phyloP scores from a whole-genome alignment of 2,113 vertebrate species.

The Lophotis ruficrista region DNA sequence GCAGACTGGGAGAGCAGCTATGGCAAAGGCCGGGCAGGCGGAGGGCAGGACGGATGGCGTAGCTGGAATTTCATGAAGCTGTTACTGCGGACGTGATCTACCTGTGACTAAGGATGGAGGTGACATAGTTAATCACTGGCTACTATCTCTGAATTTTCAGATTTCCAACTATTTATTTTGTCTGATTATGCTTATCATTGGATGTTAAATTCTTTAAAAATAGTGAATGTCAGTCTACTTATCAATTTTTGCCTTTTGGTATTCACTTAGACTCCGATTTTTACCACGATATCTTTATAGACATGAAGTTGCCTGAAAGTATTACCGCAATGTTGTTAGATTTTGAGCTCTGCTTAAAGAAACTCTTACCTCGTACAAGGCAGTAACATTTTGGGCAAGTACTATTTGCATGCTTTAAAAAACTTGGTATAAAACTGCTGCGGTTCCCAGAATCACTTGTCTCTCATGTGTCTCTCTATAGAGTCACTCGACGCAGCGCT shows the following conservation, averaged over 20 bases:
- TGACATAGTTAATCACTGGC: neutral
- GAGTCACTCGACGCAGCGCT: neutral
- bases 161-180: neutral
- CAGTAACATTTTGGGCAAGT: neutral
- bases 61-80: neutral
- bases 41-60: neutral
- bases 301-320: neutral
- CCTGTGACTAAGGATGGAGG: neutral
- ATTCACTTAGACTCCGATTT: neutral
- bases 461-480: neutral
- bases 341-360: neutral
- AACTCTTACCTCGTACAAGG: neutral
- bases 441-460: neutral
- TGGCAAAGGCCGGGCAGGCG: rapidly evolving
- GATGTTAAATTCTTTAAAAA: neutral
- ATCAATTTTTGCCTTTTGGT: neutral
- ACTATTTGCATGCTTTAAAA: neutral
- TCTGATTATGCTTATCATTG: neutral
- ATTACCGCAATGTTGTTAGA: neutral
- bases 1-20: neutral
- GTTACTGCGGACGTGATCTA: neutral
- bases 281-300: neutral
- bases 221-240: neutral
- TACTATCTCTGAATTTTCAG: neutral
- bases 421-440: neutral